Percentiles rank a stretch among this genome's conserved stretches.
phyloP scores from a whole-genome alignment of 2,888 invertebrate species.

The Philonicus albiceps region DNA sequence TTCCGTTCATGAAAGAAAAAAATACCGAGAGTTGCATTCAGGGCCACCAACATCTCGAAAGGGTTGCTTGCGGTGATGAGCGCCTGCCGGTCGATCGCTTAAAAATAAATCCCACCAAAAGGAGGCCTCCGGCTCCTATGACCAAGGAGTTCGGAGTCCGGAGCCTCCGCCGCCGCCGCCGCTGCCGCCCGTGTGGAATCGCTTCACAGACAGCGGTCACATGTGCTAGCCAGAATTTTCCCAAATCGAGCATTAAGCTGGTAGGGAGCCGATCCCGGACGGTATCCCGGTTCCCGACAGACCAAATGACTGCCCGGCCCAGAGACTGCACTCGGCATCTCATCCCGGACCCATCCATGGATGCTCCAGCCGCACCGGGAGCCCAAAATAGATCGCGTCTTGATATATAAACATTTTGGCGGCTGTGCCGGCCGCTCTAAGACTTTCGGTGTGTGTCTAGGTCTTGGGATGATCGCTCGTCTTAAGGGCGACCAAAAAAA shows the following conservation, averaged over 20 bases:
- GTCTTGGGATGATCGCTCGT: not conserved
- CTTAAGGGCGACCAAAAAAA: conserved; percentile 22
- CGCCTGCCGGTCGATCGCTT: not conserved
- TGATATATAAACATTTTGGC: conserved; percentile 35
- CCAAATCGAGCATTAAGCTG: conserved; percentile 13
- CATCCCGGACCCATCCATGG: not conserved
- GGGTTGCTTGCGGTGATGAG: not conserved
- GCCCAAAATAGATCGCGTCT: not conserved
- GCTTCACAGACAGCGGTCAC: conserved; percentile 30
- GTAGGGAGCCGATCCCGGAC: not conserved
- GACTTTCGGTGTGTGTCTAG: conserved; percentile 12
- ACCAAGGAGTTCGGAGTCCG: not conserved
- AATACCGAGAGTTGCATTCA: not conserved
- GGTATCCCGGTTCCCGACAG: not conserved
- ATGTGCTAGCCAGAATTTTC: conserved; percentile 35
- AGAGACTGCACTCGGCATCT: no score
- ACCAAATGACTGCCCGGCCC: not conserved
- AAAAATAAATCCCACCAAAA: conserved; percentile 27
- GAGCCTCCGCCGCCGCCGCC: not conserved
- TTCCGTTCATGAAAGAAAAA: not conserved
- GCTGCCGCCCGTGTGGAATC: not conserved
- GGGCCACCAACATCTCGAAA: not conserved
- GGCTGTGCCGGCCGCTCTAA: not conserved
- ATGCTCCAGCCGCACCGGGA: conserved; percentile 5
- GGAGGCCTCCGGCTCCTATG: not conserved